Base-by-base conservation (phyloP, 37 sponge, comb jelly and placozoan species). In the Mnemiopsis leidyi region DNA sequence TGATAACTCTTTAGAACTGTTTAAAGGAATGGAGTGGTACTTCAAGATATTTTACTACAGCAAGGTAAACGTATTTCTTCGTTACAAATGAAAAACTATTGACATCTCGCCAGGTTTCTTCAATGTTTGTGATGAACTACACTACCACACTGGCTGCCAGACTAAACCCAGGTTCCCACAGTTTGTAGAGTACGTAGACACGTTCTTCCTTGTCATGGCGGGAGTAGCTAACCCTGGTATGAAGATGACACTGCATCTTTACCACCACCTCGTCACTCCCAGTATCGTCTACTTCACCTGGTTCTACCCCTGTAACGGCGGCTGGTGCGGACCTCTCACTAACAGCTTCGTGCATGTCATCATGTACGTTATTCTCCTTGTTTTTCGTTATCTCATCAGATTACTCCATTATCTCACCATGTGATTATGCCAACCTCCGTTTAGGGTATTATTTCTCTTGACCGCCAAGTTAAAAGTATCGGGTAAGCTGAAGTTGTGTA, bases 151-250 rank as follows among this genome's bases (percentile, higher is more conserved):
- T n/a, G n/a, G n/a, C n/a, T n/a, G n/a, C n/a, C n/a, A n/a, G n/a
- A n/a, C n/a, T n/a, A n/a, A n/a, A n/a, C n/a, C n/a, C n/a, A n/a
- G n/a, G n/a, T 67, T 67, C 20, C n/a, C n/a, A n/a, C 75, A 71
- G 75, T 92, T 32, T 29, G 75, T 92, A 23, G 93, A 92, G 75
- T 92, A 33, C 76, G 24, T 69, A 23, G 93, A 92, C 76, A 92
- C 93, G 26, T 71, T 92, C 73, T 92, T 92, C 76, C 93, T 92
- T 31, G 75, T 92, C n/a, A 73, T 92, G 75, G 93, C 71, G 0
- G 75, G 75, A 35, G 38, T 38, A 24, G 73, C 93, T 36, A 68
- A 92, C n/a, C 26, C 33, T n/a, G 71, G 75, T 29, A 30, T 38
- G 31, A 92, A 71, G 93, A 73, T 69, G 93, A 38, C 39, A 18